A percentile compares a stretch with the other conserved stretches of the same genome.
phyloP scores from a whole-genome alignment of 2,888 invertebrate genomes.

The Amphimallon solstitiale region DNA sequence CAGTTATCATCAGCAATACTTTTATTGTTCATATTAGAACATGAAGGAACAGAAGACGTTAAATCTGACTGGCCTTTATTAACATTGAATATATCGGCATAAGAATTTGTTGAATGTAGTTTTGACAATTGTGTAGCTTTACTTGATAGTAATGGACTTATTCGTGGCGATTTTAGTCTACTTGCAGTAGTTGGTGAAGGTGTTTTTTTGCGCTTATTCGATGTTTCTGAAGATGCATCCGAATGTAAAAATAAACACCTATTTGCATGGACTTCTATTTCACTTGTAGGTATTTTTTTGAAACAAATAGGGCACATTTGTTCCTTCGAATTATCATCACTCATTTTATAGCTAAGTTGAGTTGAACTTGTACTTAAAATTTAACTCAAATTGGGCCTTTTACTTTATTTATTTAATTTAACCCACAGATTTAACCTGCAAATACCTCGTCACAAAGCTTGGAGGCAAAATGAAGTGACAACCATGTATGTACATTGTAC shows the following conservation, averaged over 20 bases:
- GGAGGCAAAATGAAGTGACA: too few species aligned
- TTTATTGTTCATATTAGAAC: not conserved
- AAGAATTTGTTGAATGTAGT: not conserved
- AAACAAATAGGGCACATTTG: slow-evolving; percentile 73
- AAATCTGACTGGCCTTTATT: not conserved
- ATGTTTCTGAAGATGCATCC: slow-evolving; percentile 46
- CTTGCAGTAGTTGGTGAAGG: slow-evolving; percentile 48
- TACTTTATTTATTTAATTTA: too few species aligned
- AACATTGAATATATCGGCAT: not conserved
- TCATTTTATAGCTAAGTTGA: too few species aligned
- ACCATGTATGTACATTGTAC: too few species aligned
- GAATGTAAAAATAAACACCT: slow-evolving; percentile 76
- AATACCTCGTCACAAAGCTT: too few species aligned
- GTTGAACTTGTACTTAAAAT: too few species aligned
- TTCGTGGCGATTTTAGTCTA: slow-evolving; percentile 45
- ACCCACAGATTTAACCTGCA: too few species aligned
- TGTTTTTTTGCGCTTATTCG: slow-evolving; percentile 55
- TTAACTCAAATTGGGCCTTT: too few species aligned
- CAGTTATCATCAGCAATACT: not conserved
- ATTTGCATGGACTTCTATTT: slow-evolving; percentile 75
- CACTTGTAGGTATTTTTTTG: slow-evolving; percentile 64
- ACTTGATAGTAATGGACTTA: slow-evolving; percentile 8
- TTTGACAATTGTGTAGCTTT: slow-evolving; percentile 12
- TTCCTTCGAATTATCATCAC: slow-evolving; percentile 1
- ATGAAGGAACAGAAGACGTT: not conserved